Evolutionary conservation across 2,888 invertebrate species (phyloP), one percentile per base, ranked within the genome.

Genomic region (Sminthurides aquaticus): DNA sequence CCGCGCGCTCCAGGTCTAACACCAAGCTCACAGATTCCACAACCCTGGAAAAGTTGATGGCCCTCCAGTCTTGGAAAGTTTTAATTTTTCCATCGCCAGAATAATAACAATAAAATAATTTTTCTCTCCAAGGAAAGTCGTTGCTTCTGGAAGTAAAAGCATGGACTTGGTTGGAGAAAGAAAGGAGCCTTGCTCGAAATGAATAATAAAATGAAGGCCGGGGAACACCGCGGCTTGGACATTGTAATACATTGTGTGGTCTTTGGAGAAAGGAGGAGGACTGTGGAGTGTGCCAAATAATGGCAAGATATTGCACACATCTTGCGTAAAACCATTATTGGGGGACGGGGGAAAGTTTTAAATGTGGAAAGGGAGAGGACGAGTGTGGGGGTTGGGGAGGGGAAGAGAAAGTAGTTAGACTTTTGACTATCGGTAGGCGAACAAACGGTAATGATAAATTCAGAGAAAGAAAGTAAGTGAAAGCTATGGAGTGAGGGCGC

Each of bases 91-190:
- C 60, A 62, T 55, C 65, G 52, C 56, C 49, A 57, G 60, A 58
- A 72, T 69, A 68, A 72, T 68, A 69, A 70, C 69, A 72, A 72
- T 69, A 68, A 69, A 70, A 71, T 72, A 72, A 70, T 72, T 72
- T 70, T 69, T 70, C 69, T 62, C 67, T 65, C 57, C 34, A 52
- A 20, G 52, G 22, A 52, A 22, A 34, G 43, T 34, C 15, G n/a
- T 34, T 34, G 8, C 43, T 34, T 15, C 43, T 34, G 52, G 52
- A 18, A 15, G 52, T 18, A 52, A 52, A 52, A 52, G 20, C 20
- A 34, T 34, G 8, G 15, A 34, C 8, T 34, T 5, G 5, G 15
- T 11, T 15, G 43, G 43, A 34, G 15, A 34, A 34, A 34, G 5
- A 15, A 34, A 34, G 8, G 43, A 5, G 43, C 8, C n/a, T n/a